Conservation (phyloP, 2,888 invertebrate genomes). For the Cantharis flavilabris region DNA sequence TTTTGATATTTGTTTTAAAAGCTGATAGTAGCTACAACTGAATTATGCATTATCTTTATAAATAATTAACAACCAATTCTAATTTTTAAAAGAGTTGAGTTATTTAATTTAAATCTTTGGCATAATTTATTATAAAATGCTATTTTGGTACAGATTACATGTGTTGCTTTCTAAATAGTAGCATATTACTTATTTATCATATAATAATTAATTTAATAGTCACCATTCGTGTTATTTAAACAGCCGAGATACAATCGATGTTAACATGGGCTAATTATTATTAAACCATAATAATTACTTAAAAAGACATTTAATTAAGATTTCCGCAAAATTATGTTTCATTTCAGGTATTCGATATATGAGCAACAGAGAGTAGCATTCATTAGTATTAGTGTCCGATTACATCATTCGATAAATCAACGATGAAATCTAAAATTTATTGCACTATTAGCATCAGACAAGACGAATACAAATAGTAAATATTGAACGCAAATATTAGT, state of each 20-base stretch:
- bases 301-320: background rate
- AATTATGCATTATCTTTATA: background rate
- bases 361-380: background rate
- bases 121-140: background rate
- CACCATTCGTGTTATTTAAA: background rate
- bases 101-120: background rate
- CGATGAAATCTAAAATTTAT: slow-evolving; percentile 51
- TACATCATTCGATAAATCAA: slow-evolving; percentile 51
- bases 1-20: background rate
- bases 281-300: background rate
- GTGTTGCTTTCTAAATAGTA: too few species aligned
- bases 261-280: background rate
- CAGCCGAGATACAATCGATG: background rate
- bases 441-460: slow-evolving; percentile 51
- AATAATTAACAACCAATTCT: background rate
- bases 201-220: background rate
- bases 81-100: background rate
- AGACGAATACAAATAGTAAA: slow-evolving; percentile 53
- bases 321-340: background rate
- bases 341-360: background rate
- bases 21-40: background rate
- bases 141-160: too few species aligned
- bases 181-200: background rate
- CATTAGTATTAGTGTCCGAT: slow-evolving; percentile 38
- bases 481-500: slow-evolving; percentile 53